Conservation (phyloP, 2,797 vertebrate species). For the Anolis apletophallus region DNA sequence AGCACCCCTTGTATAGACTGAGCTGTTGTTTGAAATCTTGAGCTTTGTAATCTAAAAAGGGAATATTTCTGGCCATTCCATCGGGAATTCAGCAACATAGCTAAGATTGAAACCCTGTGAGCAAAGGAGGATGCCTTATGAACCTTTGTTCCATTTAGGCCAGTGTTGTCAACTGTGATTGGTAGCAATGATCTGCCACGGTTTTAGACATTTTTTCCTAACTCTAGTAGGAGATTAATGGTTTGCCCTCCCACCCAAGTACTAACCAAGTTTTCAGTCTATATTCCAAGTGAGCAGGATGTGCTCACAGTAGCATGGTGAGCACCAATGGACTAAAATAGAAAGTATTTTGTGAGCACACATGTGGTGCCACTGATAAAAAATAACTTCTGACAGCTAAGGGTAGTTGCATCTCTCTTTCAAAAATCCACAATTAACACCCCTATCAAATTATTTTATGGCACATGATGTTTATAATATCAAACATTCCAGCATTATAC, state of each 20-base stretch:
- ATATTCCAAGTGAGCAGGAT: too few species aligned
- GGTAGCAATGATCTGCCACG: too few species aligned
- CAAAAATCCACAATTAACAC: not conserved
- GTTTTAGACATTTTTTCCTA: too few species aligned
- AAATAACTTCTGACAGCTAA: not conserved
- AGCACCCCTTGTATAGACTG: too few species aligned
- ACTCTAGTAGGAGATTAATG: too few species aligned
- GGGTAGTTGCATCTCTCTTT: not conserved
- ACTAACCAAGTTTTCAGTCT: too few species aligned
- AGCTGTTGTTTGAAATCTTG: not conserved
- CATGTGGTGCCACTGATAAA: not conserved
- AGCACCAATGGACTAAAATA: not conserved
- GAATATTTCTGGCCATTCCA: not conserved
- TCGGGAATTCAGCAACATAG: not conserved
- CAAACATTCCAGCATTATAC: not conserved
- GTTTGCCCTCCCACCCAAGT: too few species aligned
- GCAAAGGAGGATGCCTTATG: too few species aligned
- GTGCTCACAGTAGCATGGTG: too few species aligned
- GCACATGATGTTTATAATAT: not conserved
- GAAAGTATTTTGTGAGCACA: not conserved
- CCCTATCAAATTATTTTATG: not conserved
- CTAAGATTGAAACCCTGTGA: not conserved
- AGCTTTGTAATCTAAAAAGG: too few species aligned
- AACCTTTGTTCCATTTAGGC: too few species aligned
- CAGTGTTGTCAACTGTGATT: too few species aligned